Conservation (phyloP, 2,888 invertebrate species). For the Dusona sp. region DNA sequence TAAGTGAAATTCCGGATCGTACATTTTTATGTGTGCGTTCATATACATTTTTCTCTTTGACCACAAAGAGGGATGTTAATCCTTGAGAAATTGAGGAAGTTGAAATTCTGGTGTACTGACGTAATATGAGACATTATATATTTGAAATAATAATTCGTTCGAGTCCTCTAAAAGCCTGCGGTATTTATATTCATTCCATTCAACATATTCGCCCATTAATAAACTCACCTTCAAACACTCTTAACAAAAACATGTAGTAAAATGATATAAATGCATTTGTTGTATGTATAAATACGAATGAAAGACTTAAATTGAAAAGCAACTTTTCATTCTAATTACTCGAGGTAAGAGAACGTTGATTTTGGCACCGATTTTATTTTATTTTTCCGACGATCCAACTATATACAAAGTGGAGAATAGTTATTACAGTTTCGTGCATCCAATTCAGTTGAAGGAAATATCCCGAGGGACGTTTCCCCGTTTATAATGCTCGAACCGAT, state of each 20-base stretch:
- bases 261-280: background rate
- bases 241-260: background rate
- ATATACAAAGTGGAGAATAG: background rate
- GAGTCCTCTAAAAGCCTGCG: background rate
- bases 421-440: conserved; percentile 1
- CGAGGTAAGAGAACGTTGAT: background rate
- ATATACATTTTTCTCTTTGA: conserved; percentile 9
- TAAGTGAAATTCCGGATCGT: conserved; percentile 1
- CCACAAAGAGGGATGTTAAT: background rate
- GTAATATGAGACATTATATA: background rate
- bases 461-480: conserved; percentile 20
- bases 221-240: background rate
- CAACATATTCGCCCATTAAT: background rate
- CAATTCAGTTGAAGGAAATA: conserved; percentile 8
- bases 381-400: background rate
- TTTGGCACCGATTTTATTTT: background rate
- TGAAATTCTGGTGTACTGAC: background rate
- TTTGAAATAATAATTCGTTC: background rate
- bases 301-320: background rate
- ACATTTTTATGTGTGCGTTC: background rate
- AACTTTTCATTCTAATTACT: background rate
- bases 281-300: background rate
- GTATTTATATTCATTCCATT: background rate
- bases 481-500: conserved; percentile 46
- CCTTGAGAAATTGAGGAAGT: background rate